These are phyloP conservation scores for Gymnarchus niloticus DNA, from an alignment of 2,113 vertebrate genomes.

Conservation along the genomic window DNA sequence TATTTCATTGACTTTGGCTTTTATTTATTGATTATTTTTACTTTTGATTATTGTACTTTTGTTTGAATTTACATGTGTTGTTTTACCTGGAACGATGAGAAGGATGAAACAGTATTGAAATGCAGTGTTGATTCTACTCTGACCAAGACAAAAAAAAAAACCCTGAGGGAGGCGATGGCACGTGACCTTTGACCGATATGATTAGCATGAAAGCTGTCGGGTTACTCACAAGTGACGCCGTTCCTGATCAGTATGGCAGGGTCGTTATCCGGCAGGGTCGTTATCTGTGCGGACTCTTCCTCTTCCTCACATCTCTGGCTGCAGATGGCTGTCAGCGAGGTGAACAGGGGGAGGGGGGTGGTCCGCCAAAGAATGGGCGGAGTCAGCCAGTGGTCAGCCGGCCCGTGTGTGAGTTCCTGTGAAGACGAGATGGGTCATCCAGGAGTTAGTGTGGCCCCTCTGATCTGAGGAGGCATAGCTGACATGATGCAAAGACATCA, in stretches of 20 bases:
- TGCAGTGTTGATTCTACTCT: no score
- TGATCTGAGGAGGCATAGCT: no score
- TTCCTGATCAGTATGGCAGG: neutral
- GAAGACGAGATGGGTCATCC: slow-evolving; percentile 55
- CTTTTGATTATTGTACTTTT: no score
- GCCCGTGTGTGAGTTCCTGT: slow-evolving; percentile 49
- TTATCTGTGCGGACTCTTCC: neutral
- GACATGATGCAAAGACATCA: no score
- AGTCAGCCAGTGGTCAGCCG: slow-evolving; percentile 20
- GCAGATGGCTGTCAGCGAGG: neutral
- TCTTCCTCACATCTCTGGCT: slow-evolving; percentile 5
- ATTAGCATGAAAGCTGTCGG: neutral
- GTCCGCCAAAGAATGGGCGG: slow-evolving; percentile 5
- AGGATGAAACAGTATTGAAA: no score
- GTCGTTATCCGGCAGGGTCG: neutral
- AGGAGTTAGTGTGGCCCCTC: slow-evolving; percentile 54
- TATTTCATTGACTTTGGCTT: no score
- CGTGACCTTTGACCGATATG: no score
- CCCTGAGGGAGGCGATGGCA: no score
- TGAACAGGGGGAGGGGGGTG: neutral
- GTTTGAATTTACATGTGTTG: no score
- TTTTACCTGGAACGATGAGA: no score
- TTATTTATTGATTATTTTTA: no score
- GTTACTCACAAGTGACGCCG: neutral
- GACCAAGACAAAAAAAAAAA: no score